A percentile compares a stretch with the other conserved stretches of the same genome.
phyloP scores from a whole-genome alignment of 2,113 vertebrate species.

The Daboia siamensis region DNA sequence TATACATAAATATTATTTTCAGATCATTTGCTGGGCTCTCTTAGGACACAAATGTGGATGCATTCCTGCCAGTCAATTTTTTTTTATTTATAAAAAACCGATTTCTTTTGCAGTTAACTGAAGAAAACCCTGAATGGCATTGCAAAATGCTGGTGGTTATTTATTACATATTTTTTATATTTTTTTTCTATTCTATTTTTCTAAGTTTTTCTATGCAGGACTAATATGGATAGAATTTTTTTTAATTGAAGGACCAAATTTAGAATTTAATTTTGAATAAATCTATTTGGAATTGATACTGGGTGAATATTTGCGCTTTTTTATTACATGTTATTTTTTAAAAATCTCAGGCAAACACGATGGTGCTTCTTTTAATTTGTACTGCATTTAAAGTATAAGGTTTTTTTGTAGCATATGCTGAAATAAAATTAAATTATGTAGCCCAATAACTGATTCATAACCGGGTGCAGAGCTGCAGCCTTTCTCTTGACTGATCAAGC shows the following conservation, averaged over 20 bases:
- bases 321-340: not conserved
- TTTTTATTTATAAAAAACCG: constrained; percentile 67
- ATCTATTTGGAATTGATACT: not conserved
- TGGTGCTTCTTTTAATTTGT: not conserved
- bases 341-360: not conserved
- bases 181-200: not conserved
- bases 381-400: not conserved
- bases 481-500: not conserved
- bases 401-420: no score
- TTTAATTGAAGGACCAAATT: constrained; percentile 33
- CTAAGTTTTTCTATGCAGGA: constrained; percentile 35
- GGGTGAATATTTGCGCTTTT: constrained; percentile 1
- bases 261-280: not conserved
- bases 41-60: constrained; percentile 74
- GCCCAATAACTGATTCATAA: not conserved
- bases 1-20: constrained; percentile 66
- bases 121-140: constrained; percentile 65
- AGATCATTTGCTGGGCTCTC: constrained; percentile 64
- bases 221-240: not conserved
- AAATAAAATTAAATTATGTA: not conserved
- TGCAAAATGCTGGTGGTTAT: constrained; percentile 52
- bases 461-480: not conserved
- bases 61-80: constrained; percentile 64
- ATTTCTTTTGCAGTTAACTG: constrained; percentile 79
- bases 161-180: constrained; percentile 41